These are phyloP conservation scores for Alviniconcha strummeri DNA, from an alignment of 2,888 invertebrate genomes.

Conservation along the genomic window DNA sequence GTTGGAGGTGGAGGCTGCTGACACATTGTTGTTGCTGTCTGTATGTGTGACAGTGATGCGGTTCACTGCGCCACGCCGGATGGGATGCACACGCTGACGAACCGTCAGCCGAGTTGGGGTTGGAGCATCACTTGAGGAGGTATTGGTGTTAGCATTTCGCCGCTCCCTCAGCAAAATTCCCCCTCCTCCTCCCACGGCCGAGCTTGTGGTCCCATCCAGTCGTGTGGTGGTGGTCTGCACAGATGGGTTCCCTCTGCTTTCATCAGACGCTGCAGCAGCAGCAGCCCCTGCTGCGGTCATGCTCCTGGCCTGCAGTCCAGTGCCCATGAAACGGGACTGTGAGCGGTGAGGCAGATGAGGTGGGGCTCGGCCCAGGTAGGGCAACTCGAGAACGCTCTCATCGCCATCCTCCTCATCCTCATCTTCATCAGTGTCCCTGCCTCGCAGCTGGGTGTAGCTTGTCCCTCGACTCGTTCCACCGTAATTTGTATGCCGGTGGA, in stretches of 20 bases:
- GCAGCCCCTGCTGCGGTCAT: background rate
- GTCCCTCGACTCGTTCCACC: conserved; percentile 12
- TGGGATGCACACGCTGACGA: conserved; percentile 28
- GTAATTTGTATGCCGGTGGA: conserved; percentile 55
- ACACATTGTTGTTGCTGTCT: conserved; percentile 35
- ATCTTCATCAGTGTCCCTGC: background rate
- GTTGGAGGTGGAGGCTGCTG: conserved; percentile 23
- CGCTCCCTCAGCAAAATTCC: conserved; percentile 15
- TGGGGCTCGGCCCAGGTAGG: conserved; percentile 39
- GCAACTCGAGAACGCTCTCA: conserved; percentile 25
- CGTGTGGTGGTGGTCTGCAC: background rate
- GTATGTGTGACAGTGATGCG: conserved; percentile 38
- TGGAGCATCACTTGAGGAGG: background rate
- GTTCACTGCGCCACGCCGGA: conserved; percentile 30
- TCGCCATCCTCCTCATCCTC: conserved; percentile 13
- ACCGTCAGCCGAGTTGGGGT: conserved; percentile 7
- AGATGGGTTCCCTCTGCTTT: background rate
- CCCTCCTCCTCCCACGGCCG: background rate
- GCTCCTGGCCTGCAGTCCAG: conserved; percentile 38
- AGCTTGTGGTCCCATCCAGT: background rate
- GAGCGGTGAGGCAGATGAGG: conserved; percentile 32
- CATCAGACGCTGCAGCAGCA: background rate
- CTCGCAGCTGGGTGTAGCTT: too few species aligned
- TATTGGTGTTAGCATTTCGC: background rate
- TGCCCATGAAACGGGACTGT: conserved; percentile 37